A percentile compares a stretch with the other conserved stretches of the same genome.
These are phyloP conservation scores for Echinarachnius parma DNA, from an alignment of 53 echinoderm and acorn worm genomes.

Conservation along the genomic window DNA sequence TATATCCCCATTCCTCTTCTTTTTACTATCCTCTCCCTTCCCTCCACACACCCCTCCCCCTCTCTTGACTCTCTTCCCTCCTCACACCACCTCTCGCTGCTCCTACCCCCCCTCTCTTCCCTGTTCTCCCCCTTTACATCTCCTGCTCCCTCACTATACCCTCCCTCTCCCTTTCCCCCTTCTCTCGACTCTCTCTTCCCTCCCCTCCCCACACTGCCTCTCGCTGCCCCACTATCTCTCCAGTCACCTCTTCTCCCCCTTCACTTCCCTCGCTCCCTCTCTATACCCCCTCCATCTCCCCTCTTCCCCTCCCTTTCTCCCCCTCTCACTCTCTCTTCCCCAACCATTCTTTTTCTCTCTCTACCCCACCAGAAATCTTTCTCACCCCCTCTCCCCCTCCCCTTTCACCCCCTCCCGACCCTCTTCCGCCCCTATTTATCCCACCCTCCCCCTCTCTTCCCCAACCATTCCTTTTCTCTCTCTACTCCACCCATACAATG, in stretches of 20 bases:
- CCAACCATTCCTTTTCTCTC: too few species aligned
- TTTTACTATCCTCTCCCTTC: too few species aligned
- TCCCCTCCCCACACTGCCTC: neutral
- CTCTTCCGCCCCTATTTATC: neutral
- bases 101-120: too few species aligned
- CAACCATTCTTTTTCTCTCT: neutral
- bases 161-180: neutral
- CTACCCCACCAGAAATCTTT: neutral
- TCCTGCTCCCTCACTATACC: too few species aligned
- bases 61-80: neutral
- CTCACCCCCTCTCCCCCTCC: neutral
- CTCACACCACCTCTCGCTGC: too few species aligned
- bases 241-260: neutral
- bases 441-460: neutral
- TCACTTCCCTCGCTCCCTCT: neutral
- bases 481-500: too few species aligned
- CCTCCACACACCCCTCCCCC: neutral
- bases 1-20: too few species aligned
- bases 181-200: neutral
- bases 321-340: neutral
- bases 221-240: neutral
- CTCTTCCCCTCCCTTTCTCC: slow-evolving; percentile 1
- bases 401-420: neutral
- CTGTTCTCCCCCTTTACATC: too few species aligned
- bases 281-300: neutral